Evolutionary conservation across 2,888 invertebrate species (phyloP).

Genomic region (Oscheius sp.): DNA sequence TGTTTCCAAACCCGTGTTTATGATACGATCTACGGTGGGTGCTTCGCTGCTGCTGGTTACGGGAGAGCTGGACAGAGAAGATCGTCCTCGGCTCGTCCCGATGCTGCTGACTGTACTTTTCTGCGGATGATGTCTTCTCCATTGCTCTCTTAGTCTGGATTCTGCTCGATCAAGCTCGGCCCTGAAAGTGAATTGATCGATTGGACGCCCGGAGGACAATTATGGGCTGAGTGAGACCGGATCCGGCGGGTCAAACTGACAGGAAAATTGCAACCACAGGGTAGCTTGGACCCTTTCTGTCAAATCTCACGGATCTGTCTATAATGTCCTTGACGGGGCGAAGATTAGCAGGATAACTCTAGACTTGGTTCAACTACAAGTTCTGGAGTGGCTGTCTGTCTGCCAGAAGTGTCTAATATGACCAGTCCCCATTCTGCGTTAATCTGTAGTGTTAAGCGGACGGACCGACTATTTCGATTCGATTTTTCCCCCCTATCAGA

Average conservation of each 20-base stretch:
- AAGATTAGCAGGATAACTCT: conserved; percentile 29
- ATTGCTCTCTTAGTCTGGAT: conserved; percentile 32
- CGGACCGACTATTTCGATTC: conserved; percentile 24
- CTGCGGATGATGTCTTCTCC: conserved; percentile 32
- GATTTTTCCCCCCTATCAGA: conserved; percentile 11
- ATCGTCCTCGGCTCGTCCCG: conserved; percentile 28
- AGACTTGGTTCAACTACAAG: too few species aligned
- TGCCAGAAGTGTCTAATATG: too few species aligned
- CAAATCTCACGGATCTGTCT: neutral
- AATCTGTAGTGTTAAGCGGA: conserved; percentile 8
- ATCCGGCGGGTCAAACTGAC: conserved; percentile 27
- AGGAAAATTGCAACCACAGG: conserved; percentile 19
- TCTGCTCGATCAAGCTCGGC: conserved; percentile 37
- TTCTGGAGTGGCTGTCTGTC: too few species aligned
- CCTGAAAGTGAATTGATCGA: conserved; percentile 26
- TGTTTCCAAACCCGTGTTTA: neutral
- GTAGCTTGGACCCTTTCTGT: neutral
- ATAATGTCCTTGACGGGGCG: conserved; percentile 19
- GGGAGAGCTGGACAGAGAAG: conserved; percentile 31
- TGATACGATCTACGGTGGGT: conserved; percentile 34
- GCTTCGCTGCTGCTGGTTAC: conserved; percentile 30
- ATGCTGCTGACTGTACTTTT: conserved; percentile 26
- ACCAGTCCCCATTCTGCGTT: too few species aligned
- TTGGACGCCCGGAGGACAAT: conserved; percentile 3
- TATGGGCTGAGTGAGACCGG: conserved; percentile 14